These are phyloP conservation scores for Trachemys scripta DNA, from an alignment of 2,113 vertebrate species.

Conservation along the genomic window DNA sequence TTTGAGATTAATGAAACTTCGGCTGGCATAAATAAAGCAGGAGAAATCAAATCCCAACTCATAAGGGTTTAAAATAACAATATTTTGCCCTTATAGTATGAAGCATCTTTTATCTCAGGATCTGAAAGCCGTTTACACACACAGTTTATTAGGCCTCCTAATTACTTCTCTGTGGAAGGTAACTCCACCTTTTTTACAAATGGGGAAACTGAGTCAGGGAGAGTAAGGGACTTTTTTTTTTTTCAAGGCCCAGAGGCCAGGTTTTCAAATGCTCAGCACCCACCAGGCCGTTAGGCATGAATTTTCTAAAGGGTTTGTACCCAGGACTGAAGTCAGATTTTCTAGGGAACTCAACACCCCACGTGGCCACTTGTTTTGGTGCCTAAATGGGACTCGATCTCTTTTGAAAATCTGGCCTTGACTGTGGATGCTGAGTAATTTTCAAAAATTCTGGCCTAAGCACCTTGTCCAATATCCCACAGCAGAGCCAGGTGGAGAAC, in stretches of 20 bases:
- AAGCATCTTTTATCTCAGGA: neutral
- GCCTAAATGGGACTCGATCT: neutral
- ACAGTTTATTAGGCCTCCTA: neutral
- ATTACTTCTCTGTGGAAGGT: neutral
- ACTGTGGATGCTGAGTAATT: neutral
- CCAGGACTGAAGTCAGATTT: neutral
- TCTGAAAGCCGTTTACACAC: neutral
- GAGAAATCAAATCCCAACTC: neutral
- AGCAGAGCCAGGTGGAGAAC: neutral
- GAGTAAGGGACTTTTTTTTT: neutral
- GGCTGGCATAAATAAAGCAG: neutral
- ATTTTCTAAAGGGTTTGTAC: neutral
- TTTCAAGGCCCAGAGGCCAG: neutral
- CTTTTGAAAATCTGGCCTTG: neutral
- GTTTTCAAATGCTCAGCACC: neutral
- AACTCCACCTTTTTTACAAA: neutral
- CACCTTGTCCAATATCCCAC: fast-evolving
- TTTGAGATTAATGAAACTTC: neutral
- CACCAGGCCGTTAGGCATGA: neutral
- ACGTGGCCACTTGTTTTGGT: neutral
- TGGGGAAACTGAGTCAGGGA: neutral
- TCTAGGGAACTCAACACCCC: fast-evolving
- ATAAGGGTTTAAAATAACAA: neutral
- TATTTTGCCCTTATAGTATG: neutral
- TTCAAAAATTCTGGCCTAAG: neutral